These are phyloP conservation scores for Caradrina clavipalpis DNA, from an alignment of 2,888 invertebrate genomes.

Conservation along the genomic window DNA sequence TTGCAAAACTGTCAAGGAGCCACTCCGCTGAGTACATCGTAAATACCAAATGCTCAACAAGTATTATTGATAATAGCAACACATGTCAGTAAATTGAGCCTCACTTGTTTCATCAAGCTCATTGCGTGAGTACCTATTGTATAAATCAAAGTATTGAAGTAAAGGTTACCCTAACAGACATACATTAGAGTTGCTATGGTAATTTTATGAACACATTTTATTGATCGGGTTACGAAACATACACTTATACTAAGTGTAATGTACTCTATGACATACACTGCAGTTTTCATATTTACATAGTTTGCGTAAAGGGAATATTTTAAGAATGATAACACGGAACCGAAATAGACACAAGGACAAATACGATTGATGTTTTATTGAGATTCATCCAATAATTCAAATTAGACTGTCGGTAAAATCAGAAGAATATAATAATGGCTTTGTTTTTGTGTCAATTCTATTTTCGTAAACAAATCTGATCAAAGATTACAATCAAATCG, in stretches of 20 bases:
- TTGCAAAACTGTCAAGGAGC: conserved; percentile 76
- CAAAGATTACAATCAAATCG: conserved; percentile 72
- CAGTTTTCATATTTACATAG: conserved; percentile 25
- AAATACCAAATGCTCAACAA: conserved; percentile 66
- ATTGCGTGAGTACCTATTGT: conserved; percentile 39
- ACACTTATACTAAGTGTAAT: conserved; percentile 10
- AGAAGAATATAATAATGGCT: conserved; percentile 27
- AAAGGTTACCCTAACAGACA: conserved; percentile 35
- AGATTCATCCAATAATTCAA: conserved; percentile 27
- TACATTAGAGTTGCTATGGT: conserved; percentile 37
- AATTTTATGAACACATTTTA: conserved; percentile 50
- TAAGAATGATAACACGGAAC: conserved; percentile 33
- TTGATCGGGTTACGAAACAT: conserved; percentile 45
- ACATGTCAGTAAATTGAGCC: conserved; percentile 37
- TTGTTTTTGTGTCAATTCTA: conserved; percentile 46
- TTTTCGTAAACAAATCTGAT: conserved; percentile 59
- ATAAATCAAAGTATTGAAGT: conserved; percentile 34
- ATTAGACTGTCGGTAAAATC: neutral
- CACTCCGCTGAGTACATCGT: conserved; percentile 58
- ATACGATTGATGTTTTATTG: conserved; percentile 26
- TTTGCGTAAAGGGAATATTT: conserved; percentile 27
- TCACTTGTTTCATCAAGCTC: conserved; percentile 24
- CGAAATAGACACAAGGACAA: conserved; percentile 27
- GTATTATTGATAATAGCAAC: conserved; percentile 53
- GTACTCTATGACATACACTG: conserved; percentile 15